Conservation (phyloP, 2,888 invertebrate species). For the Dicyrtoma fusca region DNA sequence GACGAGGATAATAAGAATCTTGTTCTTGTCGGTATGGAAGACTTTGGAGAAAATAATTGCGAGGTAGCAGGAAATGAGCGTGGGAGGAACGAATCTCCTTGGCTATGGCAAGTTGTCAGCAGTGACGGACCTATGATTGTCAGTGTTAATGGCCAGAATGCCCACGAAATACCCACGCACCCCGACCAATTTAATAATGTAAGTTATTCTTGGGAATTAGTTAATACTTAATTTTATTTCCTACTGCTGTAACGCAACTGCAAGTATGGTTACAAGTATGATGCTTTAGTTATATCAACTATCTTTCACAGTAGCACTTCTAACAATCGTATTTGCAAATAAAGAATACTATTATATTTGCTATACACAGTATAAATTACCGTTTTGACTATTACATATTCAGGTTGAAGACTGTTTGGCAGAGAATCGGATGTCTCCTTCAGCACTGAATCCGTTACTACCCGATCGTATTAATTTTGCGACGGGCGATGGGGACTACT, state of each 20-base stretch:
- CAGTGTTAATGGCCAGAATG: constrained; percentile 15
- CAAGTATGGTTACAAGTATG: no score
- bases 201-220: no score
- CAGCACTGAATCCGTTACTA: constrained; percentile 48
- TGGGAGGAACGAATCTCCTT: constrained; percentile 19
- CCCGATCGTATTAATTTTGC: constrained; percentile 42
- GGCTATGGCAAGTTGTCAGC: constrained; percentile 29
- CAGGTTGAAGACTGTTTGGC: constrained; percentile 47
- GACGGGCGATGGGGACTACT: constrained; percentile 12
- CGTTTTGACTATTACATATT: no score
- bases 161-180: constrained; percentile 8
- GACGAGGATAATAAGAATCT: constrained; percentile 3
- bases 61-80: constrained; percentile 12
- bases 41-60: neutral
- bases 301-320: no score
- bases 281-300: no score
- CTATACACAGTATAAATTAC: no score
- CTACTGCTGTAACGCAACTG: no score
- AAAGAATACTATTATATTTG: no score
- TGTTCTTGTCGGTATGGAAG: neutral
- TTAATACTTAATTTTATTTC: no score
- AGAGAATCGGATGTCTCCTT: constrained; percentile 44
- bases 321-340: no score
- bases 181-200: constrained; percentile 21
- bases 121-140: constrained; percentile 21